phyloP scores from a whole-genome alignment of 2,888 invertebrate genomes.

The Limnephilus marmoratus region DNA sequence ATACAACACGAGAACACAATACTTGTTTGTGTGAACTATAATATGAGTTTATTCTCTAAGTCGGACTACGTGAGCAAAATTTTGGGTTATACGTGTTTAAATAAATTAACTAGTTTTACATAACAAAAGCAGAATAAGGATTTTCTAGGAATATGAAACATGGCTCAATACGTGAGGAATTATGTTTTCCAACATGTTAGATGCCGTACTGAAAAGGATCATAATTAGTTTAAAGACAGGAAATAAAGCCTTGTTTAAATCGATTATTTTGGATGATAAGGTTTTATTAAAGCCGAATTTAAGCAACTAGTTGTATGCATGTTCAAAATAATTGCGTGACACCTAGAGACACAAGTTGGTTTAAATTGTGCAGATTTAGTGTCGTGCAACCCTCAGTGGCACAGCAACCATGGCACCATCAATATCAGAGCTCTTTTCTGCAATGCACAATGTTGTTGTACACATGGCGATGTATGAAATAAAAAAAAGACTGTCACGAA shows the following conservation, averaged over 20 bases:
- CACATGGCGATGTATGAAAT: too few relatives aligned
- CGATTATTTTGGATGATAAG: background rate
- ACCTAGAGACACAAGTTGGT: too few relatives aligned
- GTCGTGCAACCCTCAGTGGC: too few relatives aligned
- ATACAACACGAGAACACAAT: background rate
- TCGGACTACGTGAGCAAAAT: conserved; percentile 3
- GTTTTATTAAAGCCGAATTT: background rate
- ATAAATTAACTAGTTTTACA: background rate
- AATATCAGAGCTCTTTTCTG: too few relatives aligned
- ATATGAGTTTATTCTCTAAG: background rate
- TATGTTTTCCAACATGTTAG: background rate
- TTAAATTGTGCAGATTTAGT: too few relatives aligned
- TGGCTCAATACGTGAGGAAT: background rate
- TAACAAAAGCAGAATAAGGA: background rate
- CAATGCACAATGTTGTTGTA: too few relatives aligned
- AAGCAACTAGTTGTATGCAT: too few relatives aligned
- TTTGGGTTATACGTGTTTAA: background rate
- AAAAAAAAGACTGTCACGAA: too few relatives aligned
- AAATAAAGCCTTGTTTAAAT: background rate
- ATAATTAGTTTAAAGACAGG: background rate
- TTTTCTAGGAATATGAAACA: conserved; percentile 5
- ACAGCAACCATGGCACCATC: too few relatives aligned
- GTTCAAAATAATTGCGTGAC: too few relatives aligned
- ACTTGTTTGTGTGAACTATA: background rate
- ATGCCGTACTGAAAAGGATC: background rate